A percentile compares a stretch with the other conserved stretches of the same genome.
phyloP scores from a whole-genome alignment of 2,888 invertebrate genomes.

The Pseudoips prasinana region DNA sequence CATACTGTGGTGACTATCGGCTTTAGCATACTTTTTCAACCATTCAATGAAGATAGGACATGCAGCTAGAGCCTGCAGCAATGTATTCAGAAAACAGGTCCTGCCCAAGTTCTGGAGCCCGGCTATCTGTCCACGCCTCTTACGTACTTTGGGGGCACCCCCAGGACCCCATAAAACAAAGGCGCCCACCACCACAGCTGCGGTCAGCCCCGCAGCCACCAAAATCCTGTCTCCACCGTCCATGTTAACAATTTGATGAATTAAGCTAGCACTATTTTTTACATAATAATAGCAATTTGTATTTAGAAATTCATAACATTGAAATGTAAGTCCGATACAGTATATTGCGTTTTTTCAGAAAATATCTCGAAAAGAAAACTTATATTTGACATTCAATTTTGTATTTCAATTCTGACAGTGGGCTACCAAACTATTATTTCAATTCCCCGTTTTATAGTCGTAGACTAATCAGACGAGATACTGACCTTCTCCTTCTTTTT shows the following conservation, averaged over 20 bases:
- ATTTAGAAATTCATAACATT: constrained; percentile 12
- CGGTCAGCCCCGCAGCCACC: constrained; percentile 90
- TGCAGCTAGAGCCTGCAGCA: constrained; percentile 94
- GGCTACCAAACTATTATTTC: too few species aligned
- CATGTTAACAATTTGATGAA: constrained; percentile 64
- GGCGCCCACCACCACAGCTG: constrained; percentile 90
- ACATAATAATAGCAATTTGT: constrained; percentile 32
- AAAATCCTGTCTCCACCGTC: constrained; percentile 89
- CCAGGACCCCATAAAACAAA: constrained; percentile 92
- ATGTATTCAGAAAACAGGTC: constrained; percentile 95
- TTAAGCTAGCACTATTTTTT: constrained; percentile 20
- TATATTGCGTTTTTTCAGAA: constrained; percentile 25
- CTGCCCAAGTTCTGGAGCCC: constrained; percentile 95
- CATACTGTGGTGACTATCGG: constrained; percentile 85
- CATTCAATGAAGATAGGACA: constrained; percentile 92
- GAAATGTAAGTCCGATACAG: constrained; percentile 15
- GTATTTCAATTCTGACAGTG: constrained; percentile 19
- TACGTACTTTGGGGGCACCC: constrained; percentile 82
- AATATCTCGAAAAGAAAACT: constrained; percentile 22
- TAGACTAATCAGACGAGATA: too few species aligned
- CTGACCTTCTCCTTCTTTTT: too few species aligned
- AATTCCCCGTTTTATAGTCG: too few species aligned
- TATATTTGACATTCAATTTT: constrained; percentile 26
- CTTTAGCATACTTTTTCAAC: constrained; percentile 86
- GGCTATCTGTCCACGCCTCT: constrained; percentile 87